Conservation (phyloP, 2,888 invertebrate species). For the Scotopteryx bipunctaria region DNA sequence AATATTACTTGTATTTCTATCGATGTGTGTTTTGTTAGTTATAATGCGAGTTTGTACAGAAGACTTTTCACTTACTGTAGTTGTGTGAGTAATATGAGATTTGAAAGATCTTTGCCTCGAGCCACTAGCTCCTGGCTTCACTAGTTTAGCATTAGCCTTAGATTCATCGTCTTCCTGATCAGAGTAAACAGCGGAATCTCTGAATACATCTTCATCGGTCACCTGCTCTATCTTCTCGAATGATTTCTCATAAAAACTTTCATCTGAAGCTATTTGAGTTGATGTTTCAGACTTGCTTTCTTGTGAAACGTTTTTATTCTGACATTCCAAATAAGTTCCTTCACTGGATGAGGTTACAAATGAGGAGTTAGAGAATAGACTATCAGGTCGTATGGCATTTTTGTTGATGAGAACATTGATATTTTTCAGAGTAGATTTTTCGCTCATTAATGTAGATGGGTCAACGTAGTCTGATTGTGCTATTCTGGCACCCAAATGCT, state of each 20-base stretch:
- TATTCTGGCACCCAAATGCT: slow-evolving; percentile 92
- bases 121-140: slow-evolving; percentile 61
- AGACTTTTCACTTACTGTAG: slow-evolving; percentile 52
- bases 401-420: slow-evolving; percentile 85
- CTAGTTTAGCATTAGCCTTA: slow-evolving; percentile 49
- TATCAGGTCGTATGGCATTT: slow-evolving; percentile 80
- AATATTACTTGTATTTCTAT: slow-evolving; percentile 34
- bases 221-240: slow-evolving; percentile 89
- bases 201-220: slow-evolving; percentile 86
- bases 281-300: slow-evolving; percentile 39
- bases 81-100: slow-evolving; percentile 54
- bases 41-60: slow-evolving; percentile 48
- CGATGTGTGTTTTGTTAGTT: slow-evolving; percentile 19
- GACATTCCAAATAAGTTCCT: slow-evolving; percentile 69
- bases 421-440: slow-evolving; percentile 74
- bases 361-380: slow-evolving; percentile 83
- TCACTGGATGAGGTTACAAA: slow-evolving; percentile 83
- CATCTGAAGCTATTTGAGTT: slow-evolving; percentile 72
- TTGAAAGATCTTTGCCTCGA: slow-evolving; percentile 62
- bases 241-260: slow-evolving; percentile 90
- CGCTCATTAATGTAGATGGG: slow-evolving; percentile 86
- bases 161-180: slow-evolving; percentile 85
- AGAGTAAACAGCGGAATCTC: slow-evolving; percentile 93
- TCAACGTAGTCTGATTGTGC: slow-evolving; percentile 94
- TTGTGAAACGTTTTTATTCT: slow-evolving; percentile 32